These are phyloP conservation scores for Hippocampus abdominalis DNA, from an alignment of 2,113 vertebrate genomes.

Conservation along the genomic window DNA sequence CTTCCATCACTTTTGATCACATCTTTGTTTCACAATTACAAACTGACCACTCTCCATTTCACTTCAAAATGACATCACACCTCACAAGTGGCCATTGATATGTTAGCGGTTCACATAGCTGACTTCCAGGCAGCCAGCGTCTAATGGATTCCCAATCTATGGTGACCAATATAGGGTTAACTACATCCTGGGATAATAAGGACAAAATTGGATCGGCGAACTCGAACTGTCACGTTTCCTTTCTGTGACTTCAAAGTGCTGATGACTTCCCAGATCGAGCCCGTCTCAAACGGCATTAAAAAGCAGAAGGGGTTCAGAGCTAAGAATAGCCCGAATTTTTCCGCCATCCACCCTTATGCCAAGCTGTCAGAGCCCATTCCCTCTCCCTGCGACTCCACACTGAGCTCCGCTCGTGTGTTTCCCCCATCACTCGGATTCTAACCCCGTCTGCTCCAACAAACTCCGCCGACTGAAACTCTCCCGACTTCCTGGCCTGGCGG, in stretches of 20 bases:
- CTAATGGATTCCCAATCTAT: background rate
- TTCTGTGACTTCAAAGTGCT: background rate
- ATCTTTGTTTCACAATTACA: background rate
- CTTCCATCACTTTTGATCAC: background rate
- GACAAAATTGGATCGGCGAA: background rate
- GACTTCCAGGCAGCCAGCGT: background rate
- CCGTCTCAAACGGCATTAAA: conserved; percentile 37
- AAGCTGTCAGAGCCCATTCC: conserved; percentile 64
- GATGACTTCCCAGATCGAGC: background rate
- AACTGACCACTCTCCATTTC: background rate
- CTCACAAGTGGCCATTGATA: background rate
- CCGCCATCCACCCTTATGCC: conserved; percentile 42
- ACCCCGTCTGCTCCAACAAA: conserved; percentile 47
- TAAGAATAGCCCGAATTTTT: conserved; percentile 58
- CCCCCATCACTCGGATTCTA: conserved; percentile 47
- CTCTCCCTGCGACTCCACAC: conserved; percentile 51
- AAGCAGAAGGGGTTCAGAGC: conserved; percentile 43
- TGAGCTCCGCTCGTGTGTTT: conserved; percentile 53
- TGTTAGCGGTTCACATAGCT: background rate
- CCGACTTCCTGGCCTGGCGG: conserved; percentile 50
- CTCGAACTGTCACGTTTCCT: background rate
- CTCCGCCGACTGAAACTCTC: conserved; percentile 42
- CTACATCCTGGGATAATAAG: background rate
- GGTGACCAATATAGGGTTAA: background rate
- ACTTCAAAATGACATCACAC: background rate